A percentile compares a stretch with the other conserved stretches of the same genome.
phyloP scores from a whole-genome alignment of 92 coral and sea anemone species.

The Muricea muricata region DNA sequence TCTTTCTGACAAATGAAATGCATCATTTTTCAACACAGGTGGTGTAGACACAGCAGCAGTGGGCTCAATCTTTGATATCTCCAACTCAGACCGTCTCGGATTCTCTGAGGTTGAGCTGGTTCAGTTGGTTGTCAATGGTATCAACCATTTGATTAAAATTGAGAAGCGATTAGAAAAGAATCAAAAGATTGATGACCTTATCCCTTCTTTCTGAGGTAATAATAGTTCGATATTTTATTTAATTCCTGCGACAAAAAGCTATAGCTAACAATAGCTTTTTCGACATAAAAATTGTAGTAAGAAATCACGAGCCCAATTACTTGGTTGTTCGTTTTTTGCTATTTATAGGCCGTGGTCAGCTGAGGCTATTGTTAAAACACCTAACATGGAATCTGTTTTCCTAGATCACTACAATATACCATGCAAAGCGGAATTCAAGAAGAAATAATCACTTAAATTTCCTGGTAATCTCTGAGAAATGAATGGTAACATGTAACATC shows the following conservation, averaged over 20 bases:
- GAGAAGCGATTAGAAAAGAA: conserved; percentile 91
- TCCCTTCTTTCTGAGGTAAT: conserved; percentile 63
- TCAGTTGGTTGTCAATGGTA: conserved; percentile 95
- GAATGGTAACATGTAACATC: no score
- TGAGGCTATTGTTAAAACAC: no score
- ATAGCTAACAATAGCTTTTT: no score
- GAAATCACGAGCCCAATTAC: no score
- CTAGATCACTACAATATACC: no score
- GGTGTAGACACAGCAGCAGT: conserved; percentile 99
- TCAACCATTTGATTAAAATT: conserved; percentile 87
- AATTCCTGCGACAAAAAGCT: no score
- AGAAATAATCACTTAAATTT: neutral
- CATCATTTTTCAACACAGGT: conserved; percentile 45
- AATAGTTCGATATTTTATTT: neutral
- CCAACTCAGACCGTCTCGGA: conserved; percentile 97
- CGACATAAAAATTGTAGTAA: no score
- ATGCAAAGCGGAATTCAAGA: neutral
- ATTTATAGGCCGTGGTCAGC: no score
- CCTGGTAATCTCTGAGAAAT: neutral
- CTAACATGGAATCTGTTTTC: no score
- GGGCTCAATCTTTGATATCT: conserved; percentile 93
- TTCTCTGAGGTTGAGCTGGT: conserved; percentile 98
- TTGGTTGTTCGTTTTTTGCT: no score
- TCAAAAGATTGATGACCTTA: conserved; percentile 81
- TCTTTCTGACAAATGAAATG: neutral